Evolutionary conservation across 2,888 invertebrate species (phyloP).

Genomic region (Lasius fuliginosus): DNA sequence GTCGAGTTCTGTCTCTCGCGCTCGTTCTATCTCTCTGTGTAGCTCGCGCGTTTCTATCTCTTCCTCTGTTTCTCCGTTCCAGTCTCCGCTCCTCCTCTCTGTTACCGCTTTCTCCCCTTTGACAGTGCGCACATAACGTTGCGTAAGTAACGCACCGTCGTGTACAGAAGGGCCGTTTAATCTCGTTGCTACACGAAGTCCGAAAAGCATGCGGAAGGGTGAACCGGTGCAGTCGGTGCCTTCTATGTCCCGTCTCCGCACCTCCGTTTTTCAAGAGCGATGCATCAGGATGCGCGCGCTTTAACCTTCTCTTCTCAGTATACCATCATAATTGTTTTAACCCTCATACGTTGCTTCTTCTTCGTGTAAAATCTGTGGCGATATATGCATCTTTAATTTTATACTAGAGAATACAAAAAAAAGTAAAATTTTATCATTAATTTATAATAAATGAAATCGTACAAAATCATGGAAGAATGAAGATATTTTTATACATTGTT

Average conservation of each 20-base stretch:
- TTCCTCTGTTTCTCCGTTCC: slow-evolving; percentile 45
- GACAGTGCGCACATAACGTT: slow-evolving; percentile 62
- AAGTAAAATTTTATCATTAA: background rate
- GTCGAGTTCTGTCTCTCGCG: background rate
- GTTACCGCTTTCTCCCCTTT: slow-evolving; percentile 43
- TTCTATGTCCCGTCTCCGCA: slow-evolving; percentile 12
- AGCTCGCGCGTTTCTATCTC: slow-evolving; percentile 46
- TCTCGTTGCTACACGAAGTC: slow-evolving; percentile 66
- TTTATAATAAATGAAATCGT: background rate
- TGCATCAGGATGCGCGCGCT: background rate
- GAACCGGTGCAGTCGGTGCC: slow-evolving; percentile 44
- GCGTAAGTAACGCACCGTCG: slow-evolving; percentile 69
- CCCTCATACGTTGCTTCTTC: background rate
- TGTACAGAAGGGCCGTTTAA: slow-evolving; percentile 70
- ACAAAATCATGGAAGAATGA: background rate
- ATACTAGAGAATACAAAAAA: background rate
- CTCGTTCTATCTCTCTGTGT: slow-evolving; percentile 37
- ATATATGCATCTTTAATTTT: background rate
- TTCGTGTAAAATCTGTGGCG: background rate
- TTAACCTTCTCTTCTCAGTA: background rate
- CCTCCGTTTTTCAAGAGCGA: slow-evolving; percentile 19
- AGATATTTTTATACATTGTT: background rate
- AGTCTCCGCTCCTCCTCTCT: slow-evolving; percentile 26
- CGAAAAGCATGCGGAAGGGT: slow-evolving; percentile 70
- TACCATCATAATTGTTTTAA: background rate